Evolutionary conservation across 1,140 invertebrate genomes (phyloP).

Genomic region (Sarcophaga peregrina): DNA sequence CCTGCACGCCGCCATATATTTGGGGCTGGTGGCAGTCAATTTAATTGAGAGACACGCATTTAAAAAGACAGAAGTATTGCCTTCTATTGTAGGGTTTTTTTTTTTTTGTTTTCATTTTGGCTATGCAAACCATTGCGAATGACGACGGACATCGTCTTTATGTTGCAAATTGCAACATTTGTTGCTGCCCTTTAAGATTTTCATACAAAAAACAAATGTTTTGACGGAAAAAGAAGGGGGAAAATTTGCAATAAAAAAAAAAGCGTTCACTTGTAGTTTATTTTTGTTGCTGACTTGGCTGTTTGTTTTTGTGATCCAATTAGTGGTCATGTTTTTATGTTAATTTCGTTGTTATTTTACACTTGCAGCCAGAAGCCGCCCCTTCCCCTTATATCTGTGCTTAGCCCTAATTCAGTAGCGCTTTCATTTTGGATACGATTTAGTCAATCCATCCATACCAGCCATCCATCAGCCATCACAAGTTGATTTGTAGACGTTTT

Average conservation of each 20-base stretch:
- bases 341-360: no score
- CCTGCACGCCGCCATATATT: no score
- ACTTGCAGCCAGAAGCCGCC: no score
- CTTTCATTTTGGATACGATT: no score
- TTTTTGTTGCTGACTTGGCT: not conserved
- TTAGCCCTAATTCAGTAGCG: no score
- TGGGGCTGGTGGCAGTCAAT: not conserved
- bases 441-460: no score
- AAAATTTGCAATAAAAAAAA: not conserved
- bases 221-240: not conserved
- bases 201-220: not conserved
- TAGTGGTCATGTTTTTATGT: not conserved
- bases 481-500: no score
- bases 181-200: constrained; percentile 5
- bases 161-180: not conserved
- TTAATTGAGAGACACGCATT: not conserved
- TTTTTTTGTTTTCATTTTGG: no score
- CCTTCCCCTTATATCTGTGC: no score
- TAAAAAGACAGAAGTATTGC: not conserved
- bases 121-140: no score
- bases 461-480: no score
- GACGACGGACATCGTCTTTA: not conserved
- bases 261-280: constrained; percentile 3
- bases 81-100: not conserved
- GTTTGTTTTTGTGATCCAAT: not conserved